Conservation (phyloP, 2,888 invertebrate species). For the Lacanobia oleracea region DNA sequence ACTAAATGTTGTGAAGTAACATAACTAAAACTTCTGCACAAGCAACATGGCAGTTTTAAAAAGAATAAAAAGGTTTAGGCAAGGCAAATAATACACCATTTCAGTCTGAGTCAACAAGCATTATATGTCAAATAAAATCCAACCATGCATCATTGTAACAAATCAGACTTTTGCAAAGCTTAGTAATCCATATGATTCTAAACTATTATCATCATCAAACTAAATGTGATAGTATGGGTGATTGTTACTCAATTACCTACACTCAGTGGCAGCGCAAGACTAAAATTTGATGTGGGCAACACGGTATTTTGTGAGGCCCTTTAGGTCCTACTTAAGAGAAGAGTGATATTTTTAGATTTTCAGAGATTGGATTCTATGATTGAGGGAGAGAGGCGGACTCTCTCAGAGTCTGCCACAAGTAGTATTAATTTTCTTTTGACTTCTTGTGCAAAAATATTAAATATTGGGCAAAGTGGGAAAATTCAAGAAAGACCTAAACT, state of each 20-base stretch:
- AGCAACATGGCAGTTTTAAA: not conserved
- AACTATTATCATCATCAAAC: not conserved
- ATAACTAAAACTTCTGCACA: not conserved
- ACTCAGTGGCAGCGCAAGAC: too few species aligned
- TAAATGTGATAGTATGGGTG: not conserved
- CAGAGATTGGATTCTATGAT: too few species aligned
- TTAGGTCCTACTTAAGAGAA: too few species aligned
- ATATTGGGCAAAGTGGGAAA: too few species aligned
- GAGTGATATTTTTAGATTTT: too few species aligned
- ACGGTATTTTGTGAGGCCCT: too few species aligned
- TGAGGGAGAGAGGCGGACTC: too few species aligned
- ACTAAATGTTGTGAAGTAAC: not conserved
- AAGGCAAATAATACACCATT: conserved; percentile 6
- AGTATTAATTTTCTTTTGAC: too few species aligned
- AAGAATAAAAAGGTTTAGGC: not conserved
- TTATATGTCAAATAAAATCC: not conserved
- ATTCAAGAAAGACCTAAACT: too few species aligned
- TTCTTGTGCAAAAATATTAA: too few species aligned
- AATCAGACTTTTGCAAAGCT: not conserved
- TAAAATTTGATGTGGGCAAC: too few species aligned
- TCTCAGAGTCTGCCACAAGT: too few species aligned
- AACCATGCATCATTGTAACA: not conserved
- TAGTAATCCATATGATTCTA: not conserved
- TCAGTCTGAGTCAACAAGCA: not conserved
- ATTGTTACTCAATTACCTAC: not conserved